These are phyloP conservation scores for Andrena hattorfiana DNA, from an alignment of 2,888 invertebrate genomes.

Conservation along the genomic window DNA sequence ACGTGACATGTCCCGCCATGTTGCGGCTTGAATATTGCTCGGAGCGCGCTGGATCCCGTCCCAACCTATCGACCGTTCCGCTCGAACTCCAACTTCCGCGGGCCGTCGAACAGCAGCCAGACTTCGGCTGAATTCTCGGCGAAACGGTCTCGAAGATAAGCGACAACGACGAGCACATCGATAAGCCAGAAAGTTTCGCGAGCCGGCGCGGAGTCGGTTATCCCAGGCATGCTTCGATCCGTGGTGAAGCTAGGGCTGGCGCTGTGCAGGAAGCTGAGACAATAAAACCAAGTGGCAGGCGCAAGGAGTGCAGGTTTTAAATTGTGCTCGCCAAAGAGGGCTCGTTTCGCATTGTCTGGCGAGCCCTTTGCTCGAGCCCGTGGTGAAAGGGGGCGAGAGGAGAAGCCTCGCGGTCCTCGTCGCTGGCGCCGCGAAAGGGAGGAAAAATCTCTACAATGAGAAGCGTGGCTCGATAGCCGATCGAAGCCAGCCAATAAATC, in stretches of 20 bases:
- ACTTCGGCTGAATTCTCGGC: background rate
- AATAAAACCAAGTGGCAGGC: background rate
- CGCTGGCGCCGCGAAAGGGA: background rate
- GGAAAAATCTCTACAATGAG: conserved; percentile 22
- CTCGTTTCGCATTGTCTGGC: background rate
- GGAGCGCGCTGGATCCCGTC: no score
- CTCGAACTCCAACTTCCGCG: background rate
- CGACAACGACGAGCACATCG: conserved; percentile 4
- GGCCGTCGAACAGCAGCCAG: background rate
- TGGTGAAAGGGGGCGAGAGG: background rate
- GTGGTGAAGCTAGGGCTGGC: background rate
- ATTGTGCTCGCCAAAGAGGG: background rate
- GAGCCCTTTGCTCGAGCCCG: conserved; percentile 19
- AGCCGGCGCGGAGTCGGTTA: background rate
- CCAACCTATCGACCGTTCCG: no score
- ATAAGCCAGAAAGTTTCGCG: conserved; percentile 9
- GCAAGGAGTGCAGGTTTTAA: background rate
- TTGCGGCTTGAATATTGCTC: no score
- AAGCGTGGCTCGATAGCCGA: background rate
- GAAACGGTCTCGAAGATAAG: background rate
- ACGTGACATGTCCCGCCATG: no score
- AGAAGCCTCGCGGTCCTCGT: background rate
- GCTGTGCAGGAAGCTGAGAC: background rate
- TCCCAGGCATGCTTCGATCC: background rate
- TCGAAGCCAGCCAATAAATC: conserved; percentile 24